Percentiles rank a stretch among this genome's conserved stretches.
Evolutionary conservation across 23 tunicate genomes (phyloP).

Genomic region (Halocynthia aurantium): DNA sequence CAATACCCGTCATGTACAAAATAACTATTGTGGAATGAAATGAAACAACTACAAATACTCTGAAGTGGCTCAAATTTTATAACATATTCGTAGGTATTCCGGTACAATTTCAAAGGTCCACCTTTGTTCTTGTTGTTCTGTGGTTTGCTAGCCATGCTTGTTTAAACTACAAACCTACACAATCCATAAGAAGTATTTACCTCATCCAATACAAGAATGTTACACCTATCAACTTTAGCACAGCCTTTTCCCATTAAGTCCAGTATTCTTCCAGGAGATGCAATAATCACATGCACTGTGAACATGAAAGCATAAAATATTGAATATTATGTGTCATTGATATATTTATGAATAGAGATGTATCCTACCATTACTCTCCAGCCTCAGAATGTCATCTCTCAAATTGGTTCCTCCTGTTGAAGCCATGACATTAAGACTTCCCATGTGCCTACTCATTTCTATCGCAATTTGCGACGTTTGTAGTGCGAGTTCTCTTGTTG

Average conservation of each 20-base stretch:
- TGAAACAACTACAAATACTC: too few relatives aligned
- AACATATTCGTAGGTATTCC: too few relatives aligned
- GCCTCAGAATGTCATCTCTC: slow-evolving; percentile 95
- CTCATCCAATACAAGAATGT: slow-evolving; percentile 85
- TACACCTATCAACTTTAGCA: slow-evolving; percentile 93
- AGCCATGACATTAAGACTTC: slow-evolving; percentile 88
- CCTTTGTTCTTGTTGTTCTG: too few relatives aligned
- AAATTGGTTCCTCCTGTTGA: slow-evolving; percentile 99
- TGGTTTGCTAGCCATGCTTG: too few relatives aligned
- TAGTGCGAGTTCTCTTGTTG: slow-evolving; percentile 95
- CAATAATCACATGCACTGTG: slow-evolving; percentile 88
- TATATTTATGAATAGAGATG: too few relatives aligned
- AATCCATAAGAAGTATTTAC: slow-evolving; percentile 18
- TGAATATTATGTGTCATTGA: neutral
- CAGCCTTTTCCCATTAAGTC: slow-evolving; percentile 93
- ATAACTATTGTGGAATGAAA: too few relatives aligned
- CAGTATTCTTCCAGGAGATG: slow-evolving; percentile 95
- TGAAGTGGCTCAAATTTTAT: too few relatives aligned
- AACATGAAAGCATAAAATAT: neutral
- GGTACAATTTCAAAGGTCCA: too few relatives aligned
- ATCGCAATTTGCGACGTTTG: slow-evolving; percentile 99
- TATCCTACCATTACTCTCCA: slow-evolving; percentile 63
- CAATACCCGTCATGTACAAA: neutral
- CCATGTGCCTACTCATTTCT: slow-evolving; percentile 88
- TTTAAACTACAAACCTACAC: neutral